Base-by-base conservation (phyloP, 2,797 vertebrate genomes). In the Syngnathus acus region DNA sequence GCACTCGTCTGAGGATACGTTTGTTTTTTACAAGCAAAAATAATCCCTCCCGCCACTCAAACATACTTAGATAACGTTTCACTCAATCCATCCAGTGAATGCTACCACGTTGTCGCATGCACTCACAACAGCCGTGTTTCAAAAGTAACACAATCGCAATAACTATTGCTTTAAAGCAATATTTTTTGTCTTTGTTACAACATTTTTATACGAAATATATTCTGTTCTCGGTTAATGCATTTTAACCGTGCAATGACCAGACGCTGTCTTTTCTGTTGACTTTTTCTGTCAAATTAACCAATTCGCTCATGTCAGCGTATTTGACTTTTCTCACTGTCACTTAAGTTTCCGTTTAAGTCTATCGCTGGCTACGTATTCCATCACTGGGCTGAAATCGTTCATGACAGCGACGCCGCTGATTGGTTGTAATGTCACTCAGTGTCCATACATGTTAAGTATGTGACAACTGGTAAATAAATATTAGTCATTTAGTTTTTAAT, bases 11-110 rank as follows among this genome's bases (percentile, higher is more conserved):
- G 40, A 78, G 76, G 78, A 77, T 82, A 45, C 39, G 78, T 78
- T 83, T 84, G 79, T 74, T 77, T 82, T 84, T 83, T 77, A 78
- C 68, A 72, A 72, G 81, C 87, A 85, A 76, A 84, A 83, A 65
- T 59, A 67, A 69, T 75, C 60, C 83, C 79, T 73, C 78, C 84
- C 83, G 82, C 74, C 80, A 81, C 82, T 85, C 81, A 83, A 72
- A 72, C 54, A 58, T 43, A 19, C 66, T 60, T 73, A 21, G 64
- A 26, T 62, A 9, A 37, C 32, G 17, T 58, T 58, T 38, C 14
- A 17, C 55, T 7, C 16, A 57, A 13, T 17, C 54, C 9, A 9
- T 37, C 14, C 55, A 58, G 38, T 17, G 16, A 58, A 58, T 38
- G 55, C 14, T 58, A 38, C 26, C 55, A 17, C 6, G 55, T 38